These are phyloP conservation scores for Thryonomys swinderianus DNA, from an alignment of 2,113 vertebrate species.

Conservation along the genomic window DNA sequence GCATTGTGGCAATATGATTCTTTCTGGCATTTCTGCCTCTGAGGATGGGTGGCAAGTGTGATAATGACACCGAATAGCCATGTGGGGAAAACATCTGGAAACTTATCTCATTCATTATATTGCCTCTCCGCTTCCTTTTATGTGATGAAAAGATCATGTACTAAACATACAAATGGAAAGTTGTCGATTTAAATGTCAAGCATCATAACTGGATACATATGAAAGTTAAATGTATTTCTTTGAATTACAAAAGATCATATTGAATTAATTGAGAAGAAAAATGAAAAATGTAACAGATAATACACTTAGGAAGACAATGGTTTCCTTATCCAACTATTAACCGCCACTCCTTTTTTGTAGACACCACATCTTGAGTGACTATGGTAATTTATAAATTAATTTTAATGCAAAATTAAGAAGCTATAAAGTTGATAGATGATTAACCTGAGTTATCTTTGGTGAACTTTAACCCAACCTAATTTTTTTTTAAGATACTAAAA, in stretches of 20 bases:
- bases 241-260: background rate
- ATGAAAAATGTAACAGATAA: background rate
- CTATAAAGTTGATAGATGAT: background rate
- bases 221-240: background rate
- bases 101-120: background rate
- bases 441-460: background rate
- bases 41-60: background rate
- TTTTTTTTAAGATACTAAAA: background rate
- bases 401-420: background rate
- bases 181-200: background rate
- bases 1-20: background rate
- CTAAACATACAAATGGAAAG: background rate
- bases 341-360: background rate
- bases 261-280: background rate
- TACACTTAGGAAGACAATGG: background rate
- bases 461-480: background rate
- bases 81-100: background rate
- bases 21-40: background rate
- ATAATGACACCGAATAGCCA: background rate
- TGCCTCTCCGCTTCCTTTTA: background rate
- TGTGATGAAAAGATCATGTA: background rate
- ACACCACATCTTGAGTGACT: background rate
- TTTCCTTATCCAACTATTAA: background rate
- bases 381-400: constrained; percentile 4
- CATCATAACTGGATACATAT: background rate